Base-by-base conservation (phyloP, 2,888 invertebrate species). In the Noctua pronuba region DNA sequence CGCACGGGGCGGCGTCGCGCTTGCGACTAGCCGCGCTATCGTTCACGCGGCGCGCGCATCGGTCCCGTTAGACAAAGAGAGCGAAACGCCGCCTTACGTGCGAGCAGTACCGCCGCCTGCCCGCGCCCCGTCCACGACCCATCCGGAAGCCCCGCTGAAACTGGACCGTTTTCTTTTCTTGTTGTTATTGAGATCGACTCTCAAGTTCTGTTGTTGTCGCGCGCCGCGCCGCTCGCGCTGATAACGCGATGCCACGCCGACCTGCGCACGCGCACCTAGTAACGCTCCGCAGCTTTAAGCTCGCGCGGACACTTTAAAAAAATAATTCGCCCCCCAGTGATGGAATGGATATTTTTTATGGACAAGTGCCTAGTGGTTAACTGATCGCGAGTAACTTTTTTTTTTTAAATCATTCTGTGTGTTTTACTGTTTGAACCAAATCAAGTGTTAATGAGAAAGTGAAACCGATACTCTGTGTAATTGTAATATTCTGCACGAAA, bases 91-190 rank as follows among this genome's bases (percentile, higher is more conserved):
- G 82, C 86, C 89, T 88, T 88, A 90, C 83, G 94, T 91, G 94
- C 89, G 95, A 95, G 93, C 90, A 93, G 93, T 92, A 90, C 92
- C 81, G 89, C 88, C 87, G 87, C 88, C 88, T 87, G 89, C 92
- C 93, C 94, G 94, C 94, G 94, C 94, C 93, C 95, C 94, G 94
- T 94, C 93, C 94, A 92, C 95, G 95, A 94, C 94, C 95, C 96
- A 96, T 96, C 96, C 96, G 96, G 96, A 96, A 96, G 96, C 95
- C 96, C 94, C 93, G 94, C 96, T 96, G 96, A 96, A 96, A 96
- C 96, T 96, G 96, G 96, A 96, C 96, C 96, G 96, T 96, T 96
- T 96, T 96, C 96, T 96, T 96, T 96, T 96, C 96, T 96, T 96
- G 96, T 96, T 96, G 95, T 96, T 96, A 96, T 96, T 96, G 96